These are phyloP conservation scores for Bradypus variegatus DNA, from an alignment of 2,797 vertebrate genomes.

Conservation along the genomic window DNA sequence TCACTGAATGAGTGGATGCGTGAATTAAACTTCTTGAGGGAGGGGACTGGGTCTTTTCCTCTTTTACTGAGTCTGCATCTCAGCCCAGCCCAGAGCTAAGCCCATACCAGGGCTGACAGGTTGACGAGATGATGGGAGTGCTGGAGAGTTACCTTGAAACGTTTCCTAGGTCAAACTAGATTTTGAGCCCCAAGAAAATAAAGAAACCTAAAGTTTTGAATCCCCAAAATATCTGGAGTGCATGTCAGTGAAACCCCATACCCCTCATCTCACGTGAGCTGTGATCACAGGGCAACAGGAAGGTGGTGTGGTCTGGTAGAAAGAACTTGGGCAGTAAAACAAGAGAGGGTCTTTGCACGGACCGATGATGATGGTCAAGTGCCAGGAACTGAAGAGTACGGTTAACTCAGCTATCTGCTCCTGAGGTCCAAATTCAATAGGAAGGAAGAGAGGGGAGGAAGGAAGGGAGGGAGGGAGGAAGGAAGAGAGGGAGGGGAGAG, in stretches of 20 bases:
- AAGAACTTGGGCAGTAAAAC: neutral
- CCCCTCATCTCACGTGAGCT: neutral
- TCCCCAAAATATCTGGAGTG: neutral
- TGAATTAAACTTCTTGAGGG: neutral
- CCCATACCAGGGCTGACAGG: neutral
- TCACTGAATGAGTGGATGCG: neutral
- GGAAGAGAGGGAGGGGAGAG: too few relatives aligned
- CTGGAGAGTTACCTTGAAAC: neutral
- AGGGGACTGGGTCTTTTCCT: neutral
- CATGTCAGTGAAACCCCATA: neutral
- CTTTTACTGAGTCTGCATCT: neutral
- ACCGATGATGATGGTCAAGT: neutral
- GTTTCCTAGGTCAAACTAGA: slow-evolving; percentile 1
- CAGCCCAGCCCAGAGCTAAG: neutral
- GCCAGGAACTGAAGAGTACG: neutral
- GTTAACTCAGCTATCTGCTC: neutral
- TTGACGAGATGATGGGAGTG: neutral
- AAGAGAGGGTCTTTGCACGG: neutral
- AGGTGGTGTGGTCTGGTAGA: neutral
- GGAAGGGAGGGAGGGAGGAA: too few relatives aligned
- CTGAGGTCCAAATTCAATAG: neutral
- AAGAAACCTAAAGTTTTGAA: neutral
- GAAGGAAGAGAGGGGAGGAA: neutral
- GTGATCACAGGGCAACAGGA: neutral
- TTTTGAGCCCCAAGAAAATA: slow-evolving; percentile 18